Evolutionary conservation across 2,113 vertebrate species (phyloP).

Genomic region (Catharus bicknelli): DNA sequence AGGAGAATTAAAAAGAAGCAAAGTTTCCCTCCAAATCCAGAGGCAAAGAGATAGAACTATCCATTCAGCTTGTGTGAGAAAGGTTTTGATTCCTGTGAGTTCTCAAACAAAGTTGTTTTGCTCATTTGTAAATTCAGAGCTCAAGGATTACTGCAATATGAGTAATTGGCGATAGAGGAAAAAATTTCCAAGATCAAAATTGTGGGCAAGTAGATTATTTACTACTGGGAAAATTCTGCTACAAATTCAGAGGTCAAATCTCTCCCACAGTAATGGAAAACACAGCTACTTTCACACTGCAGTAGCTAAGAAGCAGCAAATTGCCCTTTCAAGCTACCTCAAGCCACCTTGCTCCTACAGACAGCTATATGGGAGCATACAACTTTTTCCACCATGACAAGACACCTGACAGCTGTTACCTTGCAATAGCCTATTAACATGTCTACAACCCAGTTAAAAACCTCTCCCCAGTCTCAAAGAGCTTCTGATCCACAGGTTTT

Average conservation of each 20-base stretch:
- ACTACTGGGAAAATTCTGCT: not conserved
- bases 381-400: not conserved
- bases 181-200: not conserved
- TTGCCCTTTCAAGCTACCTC: not conserved
- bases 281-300: not conserved
- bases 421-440: not conserved
- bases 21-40: not conserved
- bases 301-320: not conserved
- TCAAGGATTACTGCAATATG: not conserved
- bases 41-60: not conserved
- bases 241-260: not conserved
- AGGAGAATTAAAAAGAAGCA: not conserved
- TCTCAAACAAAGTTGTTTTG: not conserved
- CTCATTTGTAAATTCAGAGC: not conserved
- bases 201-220: not conserved
- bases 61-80: not conserved
- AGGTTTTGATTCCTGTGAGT: not conserved
- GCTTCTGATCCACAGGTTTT: not conserved
- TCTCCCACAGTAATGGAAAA: not conserved
- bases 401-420: not conserved
- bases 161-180: not conserved
- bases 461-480: not conserved
- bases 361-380: not conserved
- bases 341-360: not conserved
- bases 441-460: not conserved